Percentiles rank a stretch among this genome's conserved stretches.
phyloP scores from a whole-genome alignment of 2,113 vertebrate species.

The Ariopsis seemanni region DNA sequence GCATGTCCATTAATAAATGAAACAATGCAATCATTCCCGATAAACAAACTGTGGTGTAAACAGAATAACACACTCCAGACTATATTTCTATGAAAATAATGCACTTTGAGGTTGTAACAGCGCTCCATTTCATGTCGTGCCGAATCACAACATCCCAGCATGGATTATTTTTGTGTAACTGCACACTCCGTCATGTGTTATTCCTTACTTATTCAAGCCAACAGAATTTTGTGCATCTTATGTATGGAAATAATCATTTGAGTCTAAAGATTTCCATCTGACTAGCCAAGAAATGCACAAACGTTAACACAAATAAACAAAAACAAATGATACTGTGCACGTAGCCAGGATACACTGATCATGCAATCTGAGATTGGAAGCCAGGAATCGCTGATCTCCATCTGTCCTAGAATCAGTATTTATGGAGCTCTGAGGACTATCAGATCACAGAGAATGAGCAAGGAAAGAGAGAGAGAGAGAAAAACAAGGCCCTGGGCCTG shows the following conservation, averaged over 20 bases:
- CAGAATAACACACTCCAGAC: neutral
- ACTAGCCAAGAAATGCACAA: neutral
- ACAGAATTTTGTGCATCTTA: neutral
- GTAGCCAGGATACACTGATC: neutral
- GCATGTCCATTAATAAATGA: neutral
- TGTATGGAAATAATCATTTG: neutral
- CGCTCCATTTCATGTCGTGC: neutral
- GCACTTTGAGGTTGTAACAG: neutral
- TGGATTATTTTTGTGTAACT: neutral
- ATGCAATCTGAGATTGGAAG: neutral
- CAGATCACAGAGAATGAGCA: neutral
- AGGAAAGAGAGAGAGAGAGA: neutral
- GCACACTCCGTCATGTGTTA: neutral
- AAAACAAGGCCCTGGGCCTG: neutral
- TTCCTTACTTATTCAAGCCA: neutral
- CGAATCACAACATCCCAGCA: neutral
- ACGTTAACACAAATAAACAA: neutral
- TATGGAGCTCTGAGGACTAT: neutral
- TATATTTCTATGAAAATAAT: neutral
- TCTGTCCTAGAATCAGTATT: neutral
- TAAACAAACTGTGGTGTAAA: neutral
- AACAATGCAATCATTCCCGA: neutral
- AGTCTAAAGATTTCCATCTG: neutral
- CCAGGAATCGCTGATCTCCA: neutral
- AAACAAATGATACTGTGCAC: neutral